Base-by-base conservation (phyloP, 2,888 invertebrate genomes). In the Buathra laborator region DNA sequence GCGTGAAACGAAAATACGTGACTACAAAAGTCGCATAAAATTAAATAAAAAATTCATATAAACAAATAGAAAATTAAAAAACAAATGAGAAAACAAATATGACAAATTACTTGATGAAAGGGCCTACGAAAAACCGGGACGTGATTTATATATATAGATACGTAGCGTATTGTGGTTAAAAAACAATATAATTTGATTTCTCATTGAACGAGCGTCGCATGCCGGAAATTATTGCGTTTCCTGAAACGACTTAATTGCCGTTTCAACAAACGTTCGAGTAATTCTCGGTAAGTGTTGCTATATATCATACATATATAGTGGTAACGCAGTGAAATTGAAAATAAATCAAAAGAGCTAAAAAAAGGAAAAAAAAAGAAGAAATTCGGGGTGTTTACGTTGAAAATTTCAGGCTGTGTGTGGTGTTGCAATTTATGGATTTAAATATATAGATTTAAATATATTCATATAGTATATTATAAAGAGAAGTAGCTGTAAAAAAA, bases 361-460 rank as follows among this genome's bases (percentile, higher is more conserved):
- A 24, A 24, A 24, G 24, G 2, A 24, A 24, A 24, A 24, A 37
- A 9, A 37, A 7, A 37, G 9, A 37, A 7, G 1, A 37, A 37
- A 37, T 56, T 56, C 56, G 56, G 56, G 19, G 86, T 88, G 87
- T 86, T 68, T 86, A 89, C 84, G 87, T 87, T 4, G 14, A 37
- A 78, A 84, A 85, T 81, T 85, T 83, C 86, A 89, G 86, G 87
- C 86, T 68, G 66, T 87, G 86, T 87, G 86, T 86, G 87, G 83
- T 80, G 70, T 84, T 86, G 59, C 72, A 84, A 81, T 83, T 83
- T 75, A 59, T 74, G 81, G 67, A 74, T 83, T 82, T 66, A 84
- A 59, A 84, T 80, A 80, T 84, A 86, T 79, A 77, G 77, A 75
- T 79, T n/a, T n/a, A n/a, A n/a, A n/a, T n/a, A n/a, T n/a, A n/a